Evolutionary conservation across 2,797 vertebrate species (phyloP), one percentile per base, ranked within the genome.

Genomic region (Momotus momota): DNA sequence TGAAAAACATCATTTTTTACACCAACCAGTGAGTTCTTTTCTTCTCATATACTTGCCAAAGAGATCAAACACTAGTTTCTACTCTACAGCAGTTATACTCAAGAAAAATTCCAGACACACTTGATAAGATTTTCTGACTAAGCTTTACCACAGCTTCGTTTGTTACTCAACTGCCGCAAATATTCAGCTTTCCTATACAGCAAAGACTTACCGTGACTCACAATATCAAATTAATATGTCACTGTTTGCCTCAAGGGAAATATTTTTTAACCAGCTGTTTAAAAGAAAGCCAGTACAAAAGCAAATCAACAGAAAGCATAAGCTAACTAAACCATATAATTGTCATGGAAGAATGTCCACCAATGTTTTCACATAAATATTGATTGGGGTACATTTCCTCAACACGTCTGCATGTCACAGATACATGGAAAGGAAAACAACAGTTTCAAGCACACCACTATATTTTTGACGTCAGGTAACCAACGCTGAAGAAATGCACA

Each of bases 401-500:
- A 57, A 70, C 15, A 10, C 8, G 25, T 14, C 35, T 43, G 5
- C 13, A 22, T 4, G 3, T 49, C 38, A 57, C 31, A 69, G 17
- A 46, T 1, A 15, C 8, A n/a, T 5, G 2, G 64, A 62, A 82
- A 74, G 29, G 6, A 85, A 67, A 70, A 54, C 12, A 55, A 57
- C 7, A 8, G 26, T 46, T 60, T 31, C 5, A 11, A 86, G 18
- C 7, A 58, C 5, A 58, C 4, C 21, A 23, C 18, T 43, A 0
- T 48, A 31, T 74, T 81, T 88, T 54, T 48, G 67, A 7, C 12
- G 40, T 52, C 20, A 73, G 64, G 21, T 20, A 86, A 12, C 4
- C 82, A 73, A 8, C 7, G 40, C 12, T 54, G 31, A 41, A 81
- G 33, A 78, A 88, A 82, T 14, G 8, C 97, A 90, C 80, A 99